These are phyloP conservation scores for Zaprionus tsacasi DNA, from an alignment of 1,140 invertebrate genomes.

Conservation along the genomic window DNA sequence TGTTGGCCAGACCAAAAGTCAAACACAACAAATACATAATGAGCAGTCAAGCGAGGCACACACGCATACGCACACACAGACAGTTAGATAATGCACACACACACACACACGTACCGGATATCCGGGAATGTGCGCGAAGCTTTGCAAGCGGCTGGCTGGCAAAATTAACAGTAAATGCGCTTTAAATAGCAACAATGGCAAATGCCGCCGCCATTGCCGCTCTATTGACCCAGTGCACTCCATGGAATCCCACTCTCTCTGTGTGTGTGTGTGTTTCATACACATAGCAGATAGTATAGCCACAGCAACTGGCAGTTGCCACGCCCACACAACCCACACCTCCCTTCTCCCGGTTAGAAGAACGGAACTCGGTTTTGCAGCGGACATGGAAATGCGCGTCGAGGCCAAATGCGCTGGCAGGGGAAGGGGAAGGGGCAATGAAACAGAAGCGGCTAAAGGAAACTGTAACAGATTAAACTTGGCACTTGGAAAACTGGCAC, in stretches of 20 bases:
- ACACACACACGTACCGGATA: conserved; percentile 57
- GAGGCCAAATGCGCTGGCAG: conserved; percentile 14
- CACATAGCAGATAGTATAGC: conserved; percentile 22
- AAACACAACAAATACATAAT: conserved; percentile 74
- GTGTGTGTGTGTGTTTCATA: not conserved
- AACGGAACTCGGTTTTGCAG: conserved; percentile 66
- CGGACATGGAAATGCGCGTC: conserved; percentile 76
- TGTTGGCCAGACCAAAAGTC: conserved; percentile 43
- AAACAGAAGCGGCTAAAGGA: conserved; percentile 62
- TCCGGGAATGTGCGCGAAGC: conserved; percentile 75
- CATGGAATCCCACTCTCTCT: not conserved
- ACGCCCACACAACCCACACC: conserved; percentile 21
- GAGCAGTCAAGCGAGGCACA: conserved; percentile 61
- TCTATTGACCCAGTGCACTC: conserved; percentile 71
- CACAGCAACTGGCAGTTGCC: conserved; percentile 29
- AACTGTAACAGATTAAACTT: conserved; percentile 79
- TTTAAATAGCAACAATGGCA: conserved; percentile 79
- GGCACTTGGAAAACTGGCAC: conserved; percentile 64
- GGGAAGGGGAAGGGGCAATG: conserved; percentile 29
- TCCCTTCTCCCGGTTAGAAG: conserved; percentile 4
- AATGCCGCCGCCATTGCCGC: conserved; percentile 62
- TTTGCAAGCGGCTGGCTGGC: conserved; percentile 74
- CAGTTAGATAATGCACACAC: conserved; percentile 8
- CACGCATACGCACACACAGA: conserved; percentile 21
- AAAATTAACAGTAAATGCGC: conserved; percentile 80